Percentiles rank a stretch among this genome's conserved stretches.
Evolutionary conservation across 2,888 invertebrate genomes (phyloP).

Genomic region (Caenorhabditis panamensis): DNA sequence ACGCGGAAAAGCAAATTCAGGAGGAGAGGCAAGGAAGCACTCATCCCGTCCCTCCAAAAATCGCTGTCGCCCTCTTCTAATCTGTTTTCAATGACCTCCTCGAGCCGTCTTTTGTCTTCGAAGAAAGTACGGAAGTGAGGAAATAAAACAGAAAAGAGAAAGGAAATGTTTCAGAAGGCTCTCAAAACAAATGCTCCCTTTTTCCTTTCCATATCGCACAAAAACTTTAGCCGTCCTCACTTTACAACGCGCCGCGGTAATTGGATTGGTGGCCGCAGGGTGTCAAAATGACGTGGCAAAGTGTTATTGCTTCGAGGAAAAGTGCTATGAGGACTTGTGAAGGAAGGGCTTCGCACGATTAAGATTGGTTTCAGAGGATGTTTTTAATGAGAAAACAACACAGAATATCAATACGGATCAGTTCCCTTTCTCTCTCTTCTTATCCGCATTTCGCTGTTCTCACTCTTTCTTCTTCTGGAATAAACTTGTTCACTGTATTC

Average conservation of each 20-base stretch:
- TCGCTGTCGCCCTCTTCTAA: conserved; percentile 54
- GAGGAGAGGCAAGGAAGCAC: conserved; percentile 32
- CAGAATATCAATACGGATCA: conserved; percentile 1
- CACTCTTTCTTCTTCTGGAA: not conserved
- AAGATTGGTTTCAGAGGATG: not conserved
- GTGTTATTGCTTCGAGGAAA: conserved; percentile 33
- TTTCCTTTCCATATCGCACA: not conserved
- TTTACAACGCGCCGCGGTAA: conserved; percentile 26
- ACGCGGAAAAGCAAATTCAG: not conserved
- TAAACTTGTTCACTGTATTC: too few species aligned
- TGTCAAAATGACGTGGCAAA: conserved; percentile 54
- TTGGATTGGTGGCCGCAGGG: conserved; percentile 57
- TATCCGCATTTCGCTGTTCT: too few species aligned
- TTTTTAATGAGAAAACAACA: not conserved
- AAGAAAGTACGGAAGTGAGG: conserved; percentile 10
- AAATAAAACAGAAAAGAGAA: not conserved
- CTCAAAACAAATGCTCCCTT: conserved; percentile 21
- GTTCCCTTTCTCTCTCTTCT: not conserved
- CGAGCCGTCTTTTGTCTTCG: conserved; percentile 45
- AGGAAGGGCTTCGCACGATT: conserved; percentile 19
- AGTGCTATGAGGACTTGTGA: conserved; percentile 13
- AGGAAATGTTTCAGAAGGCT: conserved; percentile 30
- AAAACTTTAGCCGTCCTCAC: conserved; percentile 8
- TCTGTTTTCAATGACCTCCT: conserved; percentile 59
- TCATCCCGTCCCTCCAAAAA: conserved; percentile 39